Conservation (phyloP, 2,888 invertebrate genomes). For the Meiosimyza platycephala region DNA sequence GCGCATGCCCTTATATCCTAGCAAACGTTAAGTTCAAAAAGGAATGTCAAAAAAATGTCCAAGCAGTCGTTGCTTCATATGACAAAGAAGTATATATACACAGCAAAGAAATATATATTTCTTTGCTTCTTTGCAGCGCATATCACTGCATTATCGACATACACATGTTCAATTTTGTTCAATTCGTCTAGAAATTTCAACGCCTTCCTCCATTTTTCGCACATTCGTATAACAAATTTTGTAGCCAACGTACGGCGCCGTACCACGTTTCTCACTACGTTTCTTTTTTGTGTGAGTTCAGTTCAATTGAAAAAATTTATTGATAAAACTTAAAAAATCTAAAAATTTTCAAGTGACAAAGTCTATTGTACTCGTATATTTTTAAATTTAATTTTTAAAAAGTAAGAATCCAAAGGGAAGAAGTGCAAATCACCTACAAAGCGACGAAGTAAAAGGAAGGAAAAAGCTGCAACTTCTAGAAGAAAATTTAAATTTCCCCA, state of each 20-base stretch:
- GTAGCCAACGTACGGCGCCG: conserved; percentile 40
- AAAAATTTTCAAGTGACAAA: not conserved
- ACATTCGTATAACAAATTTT: conserved; percentile 47
- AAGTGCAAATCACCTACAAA: not conserved
- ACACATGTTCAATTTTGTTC: conserved; percentile 45
- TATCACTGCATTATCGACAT: conserved; percentile 40
- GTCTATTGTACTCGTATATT: not conserved
- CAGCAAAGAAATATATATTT: too few relatives aligned
- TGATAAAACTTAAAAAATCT: conserved; percentile 37
- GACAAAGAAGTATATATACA: too few relatives aligned
- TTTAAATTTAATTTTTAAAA: too few relatives aligned
- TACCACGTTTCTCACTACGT: conserved; percentile 46
- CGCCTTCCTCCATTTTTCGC: conserved; percentile 36
- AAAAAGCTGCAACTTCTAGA: conserved; percentile 6
- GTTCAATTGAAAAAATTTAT: conserved; percentile 39
- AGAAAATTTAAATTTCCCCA: conserved; percentile 1
- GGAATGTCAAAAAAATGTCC: not conserved
- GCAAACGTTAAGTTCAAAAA: too few relatives aligned
- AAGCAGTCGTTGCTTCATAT: not conserved
- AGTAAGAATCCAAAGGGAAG: conserved; percentile 1
- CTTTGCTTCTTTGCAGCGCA: too few relatives aligned
- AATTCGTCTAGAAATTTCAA: conserved; percentile 49
- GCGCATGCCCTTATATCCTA: too few relatives aligned
- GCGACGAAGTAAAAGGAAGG: not conserved
- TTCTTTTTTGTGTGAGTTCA: conserved; percentile 46